These are phyloP conservation scores for Hoplostethus atlanticus DNA, from an alignment of 2,797 vertebrate genomes.

Conservation along the genomic window DNA sequence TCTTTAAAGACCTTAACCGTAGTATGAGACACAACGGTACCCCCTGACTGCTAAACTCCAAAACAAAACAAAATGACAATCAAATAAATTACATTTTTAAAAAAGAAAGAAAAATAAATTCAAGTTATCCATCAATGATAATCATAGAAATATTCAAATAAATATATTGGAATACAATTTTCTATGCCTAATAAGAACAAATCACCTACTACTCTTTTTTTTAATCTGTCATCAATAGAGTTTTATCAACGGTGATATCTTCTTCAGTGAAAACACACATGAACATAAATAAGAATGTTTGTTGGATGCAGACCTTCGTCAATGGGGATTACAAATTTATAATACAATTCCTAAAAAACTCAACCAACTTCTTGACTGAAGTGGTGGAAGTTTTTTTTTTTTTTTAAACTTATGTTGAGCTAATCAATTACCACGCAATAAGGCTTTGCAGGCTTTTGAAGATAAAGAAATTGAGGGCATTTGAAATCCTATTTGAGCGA, in stretches of 20 bases:
- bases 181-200: constrained; percentile 53
- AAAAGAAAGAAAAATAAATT: constrained; percentile 66
- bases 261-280: constrained; percentile 23
- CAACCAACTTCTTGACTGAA: constrained; percentile 21
- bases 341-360: constrained; percentile 44
- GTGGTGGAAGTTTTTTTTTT: constrained; percentile 41
- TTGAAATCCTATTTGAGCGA: constrained; percentile 44
- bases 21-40: constrained; percentile 63
- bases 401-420: constrained; percentile 37
- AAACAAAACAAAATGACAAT: constrained; percentile 58
- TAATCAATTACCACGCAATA: constrained; percentile 45
- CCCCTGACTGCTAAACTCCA: constrained; percentile 63
- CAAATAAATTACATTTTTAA: constrained; percentile 71
- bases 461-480: constrained; percentile 49
- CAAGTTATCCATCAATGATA: constrained; percentile 76
- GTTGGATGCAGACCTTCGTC: constrained; percentile 8
- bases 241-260: constrained; percentile 24
- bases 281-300: constrained; percentile 16
- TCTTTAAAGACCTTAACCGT: constrained; percentile 51
- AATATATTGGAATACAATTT: constrained; percentile 69
- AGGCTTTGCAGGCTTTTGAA: constrained; percentile 67
- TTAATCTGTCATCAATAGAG: constrained; percentile 33
- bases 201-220: constrained; percentile 48
- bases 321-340: constrained; percentile 33
- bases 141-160: constrained; percentile 77